Base-by-base conservation (phyloP, 2,888 invertebrate genomes). In the Rhyacophila evoluta region DNA sequence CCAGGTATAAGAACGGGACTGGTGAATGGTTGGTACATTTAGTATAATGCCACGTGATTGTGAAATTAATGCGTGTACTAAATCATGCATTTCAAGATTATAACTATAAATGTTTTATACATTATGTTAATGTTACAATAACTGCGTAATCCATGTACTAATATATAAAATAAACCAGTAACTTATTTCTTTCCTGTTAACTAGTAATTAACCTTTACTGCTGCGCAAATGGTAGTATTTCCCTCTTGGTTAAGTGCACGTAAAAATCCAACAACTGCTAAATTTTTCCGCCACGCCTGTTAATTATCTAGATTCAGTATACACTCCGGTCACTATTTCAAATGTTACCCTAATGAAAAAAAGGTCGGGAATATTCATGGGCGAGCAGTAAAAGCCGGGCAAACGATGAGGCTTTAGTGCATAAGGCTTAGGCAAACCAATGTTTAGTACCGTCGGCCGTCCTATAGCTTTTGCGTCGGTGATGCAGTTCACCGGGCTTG, bases 371-470 rank as follows among this genome's bases (percentile, higher is more conserved):
- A 55, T 55, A 55, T 55, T 55, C 55, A 55, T 55, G 55, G 55
- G 55, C 55, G 19, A 55, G 55, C 55, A 19, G 55, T 55, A 55
- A 55, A 55, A 55, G 55, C 25, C 55, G 15, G 25, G 55, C 55
- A 55, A 55, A 25, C 15, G 15, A 19, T 10, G 55, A 15, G 55
- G 19, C 55, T 55, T 55, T 55, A 70, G 38, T 28, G 70, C 29
- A 27, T 38, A 10, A 12, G 41, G 76, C 76, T 77, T 77, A 68
- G 77, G 70, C 38, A 77, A 77, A 77, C 73, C 77, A 73, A 77
- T 77, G 77, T 77, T 77, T 77, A 73, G 73, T 77, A 29, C 77
- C 77, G 67, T 73, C 76, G 37, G n/a, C 25, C 15, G 74, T n/a
- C 28, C 38, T 41, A 27, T 39, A 37, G 37, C 75, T 25, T 69